These are phyloP conservation scores for Parazoanthus atlanticus DNA, from an alignment of 92 coral and sea anemone species.

Conservation along the genomic window DNA sequence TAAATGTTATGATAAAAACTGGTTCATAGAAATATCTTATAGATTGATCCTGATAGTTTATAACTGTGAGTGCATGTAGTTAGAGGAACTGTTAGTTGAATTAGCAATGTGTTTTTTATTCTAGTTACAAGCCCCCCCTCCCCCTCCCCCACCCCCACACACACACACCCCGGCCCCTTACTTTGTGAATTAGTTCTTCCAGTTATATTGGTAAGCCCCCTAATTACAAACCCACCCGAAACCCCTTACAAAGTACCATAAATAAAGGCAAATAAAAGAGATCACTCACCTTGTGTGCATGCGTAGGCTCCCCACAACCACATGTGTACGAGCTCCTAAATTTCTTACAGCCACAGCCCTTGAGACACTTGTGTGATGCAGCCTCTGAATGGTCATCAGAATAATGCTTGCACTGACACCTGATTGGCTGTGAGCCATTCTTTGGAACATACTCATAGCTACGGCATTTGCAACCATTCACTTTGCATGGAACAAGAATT, in stretches of 20 bases:
- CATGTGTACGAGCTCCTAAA: constrained; percentile 95
- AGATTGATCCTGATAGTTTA: too few relatives aligned
- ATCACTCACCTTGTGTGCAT: constrained; percentile 82
- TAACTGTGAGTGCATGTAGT: too few relatives aligned
- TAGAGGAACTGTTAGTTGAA: too few relatives aligned
- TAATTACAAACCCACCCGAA: too few relatives aligned
- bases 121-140: too few relatives aligned
- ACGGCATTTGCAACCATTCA: constrained; percentile 84
- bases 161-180: too few relatives aligned
- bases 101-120: too few relatives aligned
- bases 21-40: too few relatives aligned
- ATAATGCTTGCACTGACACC: constrained; percentile 97
- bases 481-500: constrained; percentile 83
- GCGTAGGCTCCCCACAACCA: constrained; percentile 93
- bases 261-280: too few relatives aligned
- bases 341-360: constrained; percentile 83
- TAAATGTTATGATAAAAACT: too few relatives aligned
- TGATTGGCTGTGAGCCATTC: constrained; percentile 95
- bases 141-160: too few relatives aligned
- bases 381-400: constrained; percentile 89
- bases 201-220: neutral
- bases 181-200: too few relatives aligned
- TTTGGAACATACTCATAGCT: constrained; percentile 88
- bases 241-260: neutral
- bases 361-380: constrained; percentile 84